Base-by-base conservation (phyloP, 1,140 invertebrate genomes). In the Oscheius sp. region DNA sequence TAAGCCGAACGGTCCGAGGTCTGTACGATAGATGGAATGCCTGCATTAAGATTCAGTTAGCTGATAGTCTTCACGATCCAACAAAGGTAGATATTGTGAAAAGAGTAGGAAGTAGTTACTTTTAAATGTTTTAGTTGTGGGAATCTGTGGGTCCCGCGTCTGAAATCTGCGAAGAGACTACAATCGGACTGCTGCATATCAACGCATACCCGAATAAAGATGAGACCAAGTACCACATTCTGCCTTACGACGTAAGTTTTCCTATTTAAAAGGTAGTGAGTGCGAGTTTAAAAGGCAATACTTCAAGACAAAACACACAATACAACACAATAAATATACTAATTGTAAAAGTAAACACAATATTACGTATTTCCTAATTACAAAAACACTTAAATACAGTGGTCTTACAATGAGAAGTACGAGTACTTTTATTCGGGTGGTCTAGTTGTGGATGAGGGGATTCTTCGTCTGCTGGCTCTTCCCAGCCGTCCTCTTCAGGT, bases 401-500 rank as follows among this genome's bases (percentile, higher is more conserved):
- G n/a, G n/a, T n/a, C n/a, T n/a, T n/a, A n/a, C n/a, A n/a, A n/a
- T n/a, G n/a, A n/a, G n/a, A n/a, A n/a, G n/a, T n/a, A n/a, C n/a
- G n/a, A n/a, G n/a, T n/a, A n/a, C n/a, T n/a, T n/a, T n/a, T n/a
- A n/a, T n/a, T n/a, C n/a, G n/a, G n/a, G n/a, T n/a, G n/a, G n/a
- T n/a, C n/a, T n/a, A n/a, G n/a, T n/a, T n/a, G n/a, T n/a, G n/a
- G n/a, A n/a, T n/a, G n/a, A n/a, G n/a, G n/a, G n/a, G n/a, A n/a
- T n/a, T n/a, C n/a, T n/a, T n/a, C n/a, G n/a, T n/a, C n/a, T n/a
- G n/a, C n/a, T n/a, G n/a, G n/a, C n/a, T n/a, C n/a, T n/a, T n/a
- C n/a, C n/a, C n/a, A n/a, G n/a, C n/a, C n/a, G n/a, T 55, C 7
- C 49, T 55, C 86, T 93, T 91, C 42, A 92, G 93, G 86, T 97